Evolutionary conservation across 2,797 vertebrate genomes (phyloP), one percentile per base, ranked within the genome.

Genomic region (Adelosebastes latens): DNA sequence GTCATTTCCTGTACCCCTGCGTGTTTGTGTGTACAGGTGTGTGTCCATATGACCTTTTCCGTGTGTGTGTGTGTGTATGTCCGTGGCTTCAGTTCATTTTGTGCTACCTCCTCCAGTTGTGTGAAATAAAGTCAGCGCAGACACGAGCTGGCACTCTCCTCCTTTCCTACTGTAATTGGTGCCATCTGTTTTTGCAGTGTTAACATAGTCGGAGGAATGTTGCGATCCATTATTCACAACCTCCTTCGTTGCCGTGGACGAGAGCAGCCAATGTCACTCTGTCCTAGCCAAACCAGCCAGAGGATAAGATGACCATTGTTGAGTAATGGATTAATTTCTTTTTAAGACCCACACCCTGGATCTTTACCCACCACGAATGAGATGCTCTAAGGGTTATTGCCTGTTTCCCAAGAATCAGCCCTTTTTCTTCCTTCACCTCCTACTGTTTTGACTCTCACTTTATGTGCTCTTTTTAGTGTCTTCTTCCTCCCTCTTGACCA

Each of bases 131-230:
- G 46, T 7, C 56, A 60, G 25, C 18, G 5, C 27, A 71, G 59
- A 39, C 46, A 67, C 14, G 9, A 73, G 73, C 77, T 73, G 25
- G 46, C 82, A 1, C 53, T 87, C 82, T 80, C 67, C 82, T 82
- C 42, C 68, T 88, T 85, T 72, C 53, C 72, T 61, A 77, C 82
- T 91, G 86, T 93, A 94, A 95, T 93, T 90, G 87, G 82, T 92
- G 89, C 92, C 92, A 94, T 93, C 93, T 95, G 93, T 90, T 90
- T 88, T 84, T 76, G 79, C 83, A 73, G 80, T 85, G 76, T 86
- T 87, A 89, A 82, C 82, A 66, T 32, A 65, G 87, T 89, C 68
- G 60, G 46, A 76, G 87, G 87, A 93, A 92, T 90, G 87, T 68
- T 83, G 72, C 24, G 58, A 92, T 92, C 81, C 80, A 87, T 90